Evolutionary conservation across 2,113 vertebrate genomes (phyloP).

Genomic region (Tetraodon nigroviridis): DNA sequence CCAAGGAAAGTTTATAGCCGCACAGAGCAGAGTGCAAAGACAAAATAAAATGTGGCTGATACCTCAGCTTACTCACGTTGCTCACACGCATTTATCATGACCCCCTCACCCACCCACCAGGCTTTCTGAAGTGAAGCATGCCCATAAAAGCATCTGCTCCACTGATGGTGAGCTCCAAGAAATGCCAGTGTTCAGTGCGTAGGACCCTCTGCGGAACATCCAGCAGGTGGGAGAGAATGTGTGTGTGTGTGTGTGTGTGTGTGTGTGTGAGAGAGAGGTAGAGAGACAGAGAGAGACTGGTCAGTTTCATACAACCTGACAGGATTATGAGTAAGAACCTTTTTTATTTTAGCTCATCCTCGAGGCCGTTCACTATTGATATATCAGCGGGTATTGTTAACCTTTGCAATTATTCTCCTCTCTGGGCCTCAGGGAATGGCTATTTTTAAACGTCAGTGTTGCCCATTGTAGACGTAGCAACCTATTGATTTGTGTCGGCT

Average conservation of each 20-base stretch:
- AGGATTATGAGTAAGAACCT: background rate
- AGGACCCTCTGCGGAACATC: conserved; percentile 8
- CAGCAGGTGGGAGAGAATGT: conserved; percentile 1
- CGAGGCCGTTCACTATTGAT: conserved; percentile 33
- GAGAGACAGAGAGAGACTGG: conserved; percentile 9
- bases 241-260: conserved; percentile 12
- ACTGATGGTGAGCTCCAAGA: conserved; percentile 3
- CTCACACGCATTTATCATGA: background rate
- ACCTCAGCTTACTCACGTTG: conserved; percentile 17
- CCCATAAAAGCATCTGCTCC: conserved; percentile 22
- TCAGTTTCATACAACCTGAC: conserved; percentile 9
- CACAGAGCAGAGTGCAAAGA: conserved; percentile 18
- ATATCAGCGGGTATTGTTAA: conserved; percentile 47
- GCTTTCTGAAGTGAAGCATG: conserved; percentile 20
- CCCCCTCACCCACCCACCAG: conserved; percentile 27
- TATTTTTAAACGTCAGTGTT: conserved; percentile 49
- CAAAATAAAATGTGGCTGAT: conserved; percentile 9
- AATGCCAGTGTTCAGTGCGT: conserved; percentile 4
- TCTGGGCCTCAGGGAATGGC: conserved; percentile 16
- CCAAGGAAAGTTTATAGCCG: conserved; percentile 18
- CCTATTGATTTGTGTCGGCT: conserved; percentile 59
- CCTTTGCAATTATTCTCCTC: conserved; percentile 46
- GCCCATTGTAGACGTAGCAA: conserved; percentile 60
- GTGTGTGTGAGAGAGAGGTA: conserved; percentile 6
- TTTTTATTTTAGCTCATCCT: conserved; percentile 4